A percentile compares a stretch with the other conserved stretches of the same genome.
phyloP scores from a whole-genome alignment of 2,888 invertebrate genomes.

The Acanthosepion esculentum region DNA sequence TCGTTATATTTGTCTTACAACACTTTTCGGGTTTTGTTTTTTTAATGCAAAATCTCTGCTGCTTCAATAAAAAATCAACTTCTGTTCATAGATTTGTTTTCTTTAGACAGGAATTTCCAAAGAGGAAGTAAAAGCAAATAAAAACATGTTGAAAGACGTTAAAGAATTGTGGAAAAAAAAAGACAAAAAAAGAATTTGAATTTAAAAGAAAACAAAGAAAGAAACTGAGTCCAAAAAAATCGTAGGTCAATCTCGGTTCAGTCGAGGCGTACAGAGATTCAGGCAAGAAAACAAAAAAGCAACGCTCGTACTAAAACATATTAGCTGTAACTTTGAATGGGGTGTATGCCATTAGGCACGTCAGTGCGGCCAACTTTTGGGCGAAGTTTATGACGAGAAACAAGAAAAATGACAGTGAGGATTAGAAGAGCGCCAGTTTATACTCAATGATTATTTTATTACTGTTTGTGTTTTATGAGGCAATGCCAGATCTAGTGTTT shows the following conservation, averaged over 20 bases:
- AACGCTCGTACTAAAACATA: background rate
- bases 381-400: conserved; percentile 6
- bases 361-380: conserved; percentile 20
- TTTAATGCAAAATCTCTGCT: too few species aligned
- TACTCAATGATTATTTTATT: conserved; percentile 23
- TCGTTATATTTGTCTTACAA: too few species aligned
- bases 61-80: too few species aligned
- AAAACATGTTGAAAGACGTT: too few species aligned
- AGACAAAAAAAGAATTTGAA: too few species aligned
- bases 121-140: too few species aligned
- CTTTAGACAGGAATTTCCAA: too few species aligned
- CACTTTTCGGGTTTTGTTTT: too few species aligned
- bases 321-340: background rate
- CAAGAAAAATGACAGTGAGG: background rate
- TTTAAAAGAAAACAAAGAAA: background rate
- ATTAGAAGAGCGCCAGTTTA: background rate
- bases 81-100: too few species aligned
- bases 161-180: too few species aligned
- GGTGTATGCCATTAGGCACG: conserved; percentile 33
- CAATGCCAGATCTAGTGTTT: background rate
- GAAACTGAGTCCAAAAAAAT: background rate
- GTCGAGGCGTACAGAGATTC: background rate
- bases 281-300: background rate
- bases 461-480: background rate
- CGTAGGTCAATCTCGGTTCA: background rate